Evolutionary conservation across 1,140 invertebrate genomes (phyloP), one percentile per base, ranked within the genome.

Genomic region (Vanessa tameamea): DNA sequence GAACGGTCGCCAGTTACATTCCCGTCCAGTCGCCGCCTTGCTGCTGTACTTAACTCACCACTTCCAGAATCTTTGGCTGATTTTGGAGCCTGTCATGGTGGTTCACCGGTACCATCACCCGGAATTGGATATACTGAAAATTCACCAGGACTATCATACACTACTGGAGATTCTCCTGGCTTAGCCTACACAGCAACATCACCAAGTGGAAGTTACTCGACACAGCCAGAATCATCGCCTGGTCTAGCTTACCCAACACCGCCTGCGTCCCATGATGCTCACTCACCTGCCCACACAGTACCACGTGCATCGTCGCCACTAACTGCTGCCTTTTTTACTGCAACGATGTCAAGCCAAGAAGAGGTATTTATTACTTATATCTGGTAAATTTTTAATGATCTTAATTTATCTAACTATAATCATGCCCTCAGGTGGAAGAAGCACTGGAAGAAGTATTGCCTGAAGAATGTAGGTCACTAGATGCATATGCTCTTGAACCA

Each of bases 271-370:
- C 96, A 97, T 78, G 97, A 97, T 89, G 96, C 96, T 16, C 94
- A 95, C 76, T 95, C 94, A 73, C 95, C 95, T 9, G 91, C 81
- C 43, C 92, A 87, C 83, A 94, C 82, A 79, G 92, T 83, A 77
- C 90, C 79, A 77, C 92, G 87, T 65, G 93, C 75, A 72, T 94
- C 81, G 64, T 92, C 85, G 70, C 96, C 96, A 0, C 86, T 97
- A 0, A 96, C 96, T 2, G 96, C 96, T 37, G 96, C 96, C 0
- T 97, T 97, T 87, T 97, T 96, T 86, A 96, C 96, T n/a, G 95
- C 95, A n/a, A 96, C 96, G 20, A 97, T 97, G 94, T 97, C 96
- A 1, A 97, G 96, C 64, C 96, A 96, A 16, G 96, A 96, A 77
- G 96, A 96, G 76, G 91, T 92, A 88, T 61, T 6, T 55, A 37